Percentiles rank a stretch among this genome's conserved stretches.
phyloP scores from a whole-genome alignment of 2,113 vertebrate species.

The Vulpes ferrilata region DNA sequence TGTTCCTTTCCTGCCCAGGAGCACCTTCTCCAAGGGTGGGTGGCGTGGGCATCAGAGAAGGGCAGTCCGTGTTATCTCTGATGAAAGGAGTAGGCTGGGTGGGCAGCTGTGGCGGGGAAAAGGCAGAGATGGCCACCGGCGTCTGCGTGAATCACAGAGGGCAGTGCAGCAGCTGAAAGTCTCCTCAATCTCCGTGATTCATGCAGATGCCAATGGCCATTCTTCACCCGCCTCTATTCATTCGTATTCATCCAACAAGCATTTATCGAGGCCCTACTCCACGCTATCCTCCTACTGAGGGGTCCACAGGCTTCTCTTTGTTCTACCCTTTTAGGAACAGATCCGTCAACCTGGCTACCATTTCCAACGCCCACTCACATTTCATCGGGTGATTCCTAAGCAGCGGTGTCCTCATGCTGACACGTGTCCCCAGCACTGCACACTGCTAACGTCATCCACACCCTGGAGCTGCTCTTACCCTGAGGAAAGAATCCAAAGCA shows the following conservation, averaged over 20 bases:
- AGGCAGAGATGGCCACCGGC: neutral
- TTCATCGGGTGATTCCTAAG: neutral
- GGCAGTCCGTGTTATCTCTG: neutral
- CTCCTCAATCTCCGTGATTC: neutral
- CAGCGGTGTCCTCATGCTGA: accelerated
- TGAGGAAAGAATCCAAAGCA: conserved; percentile 97
- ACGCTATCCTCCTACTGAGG: neutral
- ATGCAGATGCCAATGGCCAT: neutral
- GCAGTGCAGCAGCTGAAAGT: neutral
- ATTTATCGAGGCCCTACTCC: neutral
- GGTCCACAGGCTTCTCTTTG: neutral
- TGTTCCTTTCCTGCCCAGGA: neutral
- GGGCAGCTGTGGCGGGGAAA: neutral
- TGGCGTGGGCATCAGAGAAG: neutral
- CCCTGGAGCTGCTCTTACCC: conserved; percentile 88
- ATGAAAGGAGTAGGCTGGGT: neutral
- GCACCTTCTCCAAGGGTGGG: neutral
- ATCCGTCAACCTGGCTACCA: neutral
- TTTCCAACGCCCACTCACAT: neutral
- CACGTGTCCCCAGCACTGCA: neutral
- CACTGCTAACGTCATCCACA: neutral
- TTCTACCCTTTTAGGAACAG: conserved; percentile 22
- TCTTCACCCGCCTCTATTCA: neutral
- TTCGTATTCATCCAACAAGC: neutral
- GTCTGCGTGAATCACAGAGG: neutral